phyloP scores from a whole-genome alignment of 2,888 invertebrate genomes.

The Ormia ochracea region DNA sequence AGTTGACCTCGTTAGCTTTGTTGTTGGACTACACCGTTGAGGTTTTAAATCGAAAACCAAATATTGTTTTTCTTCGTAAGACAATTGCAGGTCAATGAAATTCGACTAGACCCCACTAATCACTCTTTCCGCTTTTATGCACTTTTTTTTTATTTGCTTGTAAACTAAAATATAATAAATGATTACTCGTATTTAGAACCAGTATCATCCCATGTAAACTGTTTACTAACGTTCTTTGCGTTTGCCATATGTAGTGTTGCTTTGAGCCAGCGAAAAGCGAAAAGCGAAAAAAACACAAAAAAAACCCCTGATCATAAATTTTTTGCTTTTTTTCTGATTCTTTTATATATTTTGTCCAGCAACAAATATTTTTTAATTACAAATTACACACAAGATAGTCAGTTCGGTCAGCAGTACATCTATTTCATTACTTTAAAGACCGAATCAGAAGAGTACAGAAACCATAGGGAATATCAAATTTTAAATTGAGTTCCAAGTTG shows the following conservation, averaged over 20 bases:
- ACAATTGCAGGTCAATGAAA: no score
- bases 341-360: conserved; percentile 17
- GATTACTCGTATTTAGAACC: not conserved
- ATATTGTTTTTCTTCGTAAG: no score
- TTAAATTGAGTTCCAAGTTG: no score
- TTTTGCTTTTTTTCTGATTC: not conserved
- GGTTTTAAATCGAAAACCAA: no score
- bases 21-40: no score
- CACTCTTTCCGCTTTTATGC: not conserved
- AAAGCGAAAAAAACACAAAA: no score
- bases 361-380: conserved; percentile 34
- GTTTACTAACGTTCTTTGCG: not conserved
- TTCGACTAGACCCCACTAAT: not conserved
- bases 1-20: no score
- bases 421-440: not conserved
- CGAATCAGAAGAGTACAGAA: not conserved
- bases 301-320: not conserved
- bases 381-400: conserved; percentile 14
- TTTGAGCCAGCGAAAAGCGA: no score
- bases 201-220: no score
- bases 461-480: no score
- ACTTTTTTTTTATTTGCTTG: not conserved
- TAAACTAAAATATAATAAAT: conserved; percentile 27
- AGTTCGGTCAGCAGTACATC: no score
- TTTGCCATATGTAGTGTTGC: no score